These are phyloP conservation scores for Pandemis cinnamomeana DNA, from an alignment of 2,888 invertebrate genomes.

Conservation along the genomic window DNA sequence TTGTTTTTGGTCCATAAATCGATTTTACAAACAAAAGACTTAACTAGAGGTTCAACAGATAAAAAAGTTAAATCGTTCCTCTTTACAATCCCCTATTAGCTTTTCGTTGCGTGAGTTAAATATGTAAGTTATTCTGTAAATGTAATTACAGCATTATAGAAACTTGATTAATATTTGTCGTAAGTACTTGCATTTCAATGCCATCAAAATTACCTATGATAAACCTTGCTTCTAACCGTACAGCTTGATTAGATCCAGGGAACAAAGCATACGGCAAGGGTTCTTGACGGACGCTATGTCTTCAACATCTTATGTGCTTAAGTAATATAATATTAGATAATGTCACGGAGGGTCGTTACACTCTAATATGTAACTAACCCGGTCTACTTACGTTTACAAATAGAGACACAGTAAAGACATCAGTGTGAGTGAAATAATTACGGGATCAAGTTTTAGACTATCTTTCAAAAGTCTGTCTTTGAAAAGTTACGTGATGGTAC, in stretches of 20 bases:
- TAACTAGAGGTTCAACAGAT: too few species aligned
- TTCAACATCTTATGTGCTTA: constrained; percentile 22
- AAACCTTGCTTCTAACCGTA: neutral
- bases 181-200: too few species aligned
- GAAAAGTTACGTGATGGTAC: neutral
- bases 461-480: neutral
- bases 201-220: too few species aligned
- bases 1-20: too few species aligned
- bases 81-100: neutral
- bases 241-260: constrained; percentile 14
- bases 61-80: neutral
- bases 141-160: neutral
- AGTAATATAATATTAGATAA: constrained; percentile 6
- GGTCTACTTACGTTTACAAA: neutral
- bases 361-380: neutral
- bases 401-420: neutral
- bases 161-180: too few species aligned
- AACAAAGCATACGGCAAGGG: neutral
- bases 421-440: neutral
- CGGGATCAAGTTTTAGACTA: neutral
- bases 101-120: neutral
- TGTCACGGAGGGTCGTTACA: constrained; percentile 3
- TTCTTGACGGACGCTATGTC: constrained; percentile 27
- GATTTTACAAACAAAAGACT: too few species aligned
- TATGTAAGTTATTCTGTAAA: too few species aligned